Base-by-base conservation (phyloP, 64 coral and sea anemone genomes). In the Montipora capricornis region DNA sequence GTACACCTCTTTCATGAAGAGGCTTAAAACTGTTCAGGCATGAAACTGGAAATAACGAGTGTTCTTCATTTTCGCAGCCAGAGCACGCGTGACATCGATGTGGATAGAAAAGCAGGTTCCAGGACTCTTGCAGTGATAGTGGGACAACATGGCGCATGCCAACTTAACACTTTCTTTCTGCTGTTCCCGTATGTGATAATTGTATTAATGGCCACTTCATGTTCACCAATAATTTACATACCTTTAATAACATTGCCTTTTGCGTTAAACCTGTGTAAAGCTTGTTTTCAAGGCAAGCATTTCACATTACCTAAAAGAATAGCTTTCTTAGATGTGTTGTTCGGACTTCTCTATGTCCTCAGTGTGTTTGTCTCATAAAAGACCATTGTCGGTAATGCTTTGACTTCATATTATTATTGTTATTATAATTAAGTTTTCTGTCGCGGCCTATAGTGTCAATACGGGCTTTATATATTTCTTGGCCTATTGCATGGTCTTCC, bases 41-140 rank as follows among this genome's bases (percentile, higher is more conserved):
- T 7, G 52, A 7, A 55, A 55, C 52, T 10, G 52, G 52, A 5
- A 44, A 37, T 37, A 37, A 57, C 11, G 20, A 79, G 61, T 45
- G 24, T 59, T 61, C 8, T 13, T 73, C 70, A 77, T 15, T 80
- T 46, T 14, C 80, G 6, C 24, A 97, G 96, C 52, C 96, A 97
- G 60, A 95, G 94, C 79, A 97, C 94, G 20, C 96, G 96, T 78
- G 93, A 94, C 49, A 88, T 97, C 4, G 80, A 92, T 11, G 75
- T 45, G 2, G 96, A 97, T 59, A 79, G 55, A 7, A 78, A 46
- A 67, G 79, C 80, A 1, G 96, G 93, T 17, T 57, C 73, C 77
- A 75, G 60, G 55, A 97, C 96, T 20, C 83, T 97, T 6, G 96
- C 96, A 4, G 83, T 92, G 15, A 88, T 95, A 11, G 79, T 97